Conservation (phyloP, 2,797 vertebrate species). For the Vultur gryphus region DNA sequence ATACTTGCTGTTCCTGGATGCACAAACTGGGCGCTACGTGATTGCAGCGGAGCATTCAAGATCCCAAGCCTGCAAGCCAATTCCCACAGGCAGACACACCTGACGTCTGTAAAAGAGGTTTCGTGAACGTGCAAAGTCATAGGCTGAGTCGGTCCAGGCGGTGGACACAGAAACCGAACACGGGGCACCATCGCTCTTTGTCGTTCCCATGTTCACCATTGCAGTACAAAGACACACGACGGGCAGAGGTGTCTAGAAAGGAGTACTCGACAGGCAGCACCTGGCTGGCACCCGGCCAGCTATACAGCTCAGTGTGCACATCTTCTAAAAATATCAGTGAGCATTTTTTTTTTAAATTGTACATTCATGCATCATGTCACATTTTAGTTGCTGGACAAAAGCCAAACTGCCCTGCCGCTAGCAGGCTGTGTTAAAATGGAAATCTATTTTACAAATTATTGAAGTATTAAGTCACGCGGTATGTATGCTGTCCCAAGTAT, state of each 20-base stretch:
- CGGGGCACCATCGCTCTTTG: fast-evolving
- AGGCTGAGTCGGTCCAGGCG: not conserved
- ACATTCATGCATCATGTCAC: not conserved
- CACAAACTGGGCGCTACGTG: fast-evolving
- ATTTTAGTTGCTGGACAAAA: not conserved
- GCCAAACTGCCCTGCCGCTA: not conserved
- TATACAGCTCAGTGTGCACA: not conserved
- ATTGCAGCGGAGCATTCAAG: not conserved
- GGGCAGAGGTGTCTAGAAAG: not conserved
- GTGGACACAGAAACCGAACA: not conserved
- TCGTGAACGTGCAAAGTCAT: fast-evolving
- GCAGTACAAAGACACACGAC: fast-evolving
- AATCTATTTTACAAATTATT: conserved; percentile 17
- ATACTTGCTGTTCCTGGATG: not conserved
- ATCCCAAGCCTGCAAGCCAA: not conserved
- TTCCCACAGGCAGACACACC: not conserved
- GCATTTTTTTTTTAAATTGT: not conserved
- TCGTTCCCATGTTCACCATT: not conserved
- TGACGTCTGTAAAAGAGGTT: not conserved
- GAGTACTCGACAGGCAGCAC: not conserved
- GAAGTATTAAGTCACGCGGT: not conserved
- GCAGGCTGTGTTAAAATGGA: not conserved
- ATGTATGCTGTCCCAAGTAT: not conserved
- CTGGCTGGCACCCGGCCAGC: not conserved
- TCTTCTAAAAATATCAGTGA: conserved; percentile 25